Conservation (phyloP, 2,113 vertebrate species). For the Oryzias woworae region DNA sequence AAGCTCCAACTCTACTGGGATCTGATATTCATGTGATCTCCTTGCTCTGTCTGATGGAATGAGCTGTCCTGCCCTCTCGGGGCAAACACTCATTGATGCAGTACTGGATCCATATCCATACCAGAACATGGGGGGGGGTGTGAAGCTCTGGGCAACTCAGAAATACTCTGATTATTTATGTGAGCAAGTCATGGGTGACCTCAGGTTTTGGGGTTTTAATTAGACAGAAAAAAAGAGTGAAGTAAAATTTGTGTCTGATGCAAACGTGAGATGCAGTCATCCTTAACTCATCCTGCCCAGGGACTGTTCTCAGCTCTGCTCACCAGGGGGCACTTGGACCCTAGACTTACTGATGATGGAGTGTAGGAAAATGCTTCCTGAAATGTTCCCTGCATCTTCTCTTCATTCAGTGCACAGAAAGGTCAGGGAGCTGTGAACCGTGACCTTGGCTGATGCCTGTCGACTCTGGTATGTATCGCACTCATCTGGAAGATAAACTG, state of each 20-base stretch:
- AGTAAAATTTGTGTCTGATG: constrained; percentile 18
- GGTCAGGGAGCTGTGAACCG: constrained; percentile 38
- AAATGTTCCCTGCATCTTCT: constrained; percentile 24
- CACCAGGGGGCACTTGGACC: constrained; percentile 58
- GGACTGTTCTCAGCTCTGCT: constrained; percentile 35
- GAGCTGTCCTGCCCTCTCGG: constrained; percentile 53
- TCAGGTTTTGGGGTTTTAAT: constrained; percentile 35
- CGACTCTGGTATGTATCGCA: constrained; percentile 33
- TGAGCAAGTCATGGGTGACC: constrained; percentile 19
- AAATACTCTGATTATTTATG: constrained; percentile 49
- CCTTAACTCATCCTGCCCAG: neutral
- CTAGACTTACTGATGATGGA: constrained; percentile 16
- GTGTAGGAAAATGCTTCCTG: constrained; percentile 22
- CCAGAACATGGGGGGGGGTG: constrained; percentile 11
- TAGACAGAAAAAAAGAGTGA: constrained; percentile 18
- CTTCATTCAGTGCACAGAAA: constrained; percentile 18
- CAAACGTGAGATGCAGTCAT: constrained; percentile 21
- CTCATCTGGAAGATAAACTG: constrained; percentile 57
- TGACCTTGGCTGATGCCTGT: constrained; percentile 46
- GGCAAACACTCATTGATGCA: constrained; percentile 55
- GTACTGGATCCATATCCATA: constrained; percentile 52
- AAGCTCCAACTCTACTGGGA: constrained; percentile 67
- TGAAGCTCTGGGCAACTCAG: constrained; percentile 25
- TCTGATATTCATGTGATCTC: constrained; percentile 62
- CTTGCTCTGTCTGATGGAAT: constrained; percentile 61